phyloP scores from a whole-genome alignment of 2,888 invertebrate species.

The Cinara cedri region DNA sequence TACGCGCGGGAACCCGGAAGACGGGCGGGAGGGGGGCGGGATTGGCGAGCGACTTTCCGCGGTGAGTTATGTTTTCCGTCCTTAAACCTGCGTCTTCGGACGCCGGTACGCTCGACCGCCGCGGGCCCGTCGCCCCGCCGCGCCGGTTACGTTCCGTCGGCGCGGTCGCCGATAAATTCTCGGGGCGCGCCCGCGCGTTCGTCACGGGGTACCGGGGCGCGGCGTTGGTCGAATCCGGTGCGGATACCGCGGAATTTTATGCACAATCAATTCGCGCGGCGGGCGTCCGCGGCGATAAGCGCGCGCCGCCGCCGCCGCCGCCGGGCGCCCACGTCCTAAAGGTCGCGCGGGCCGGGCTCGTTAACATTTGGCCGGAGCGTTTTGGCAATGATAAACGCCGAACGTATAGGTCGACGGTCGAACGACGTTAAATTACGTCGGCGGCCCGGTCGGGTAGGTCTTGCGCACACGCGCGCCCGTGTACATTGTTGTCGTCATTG shows the following conservation, averaged over 20 bases:
- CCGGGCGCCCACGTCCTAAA: no score
- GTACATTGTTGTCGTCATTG: no score
- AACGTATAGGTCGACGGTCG: conserved; percentile 31
- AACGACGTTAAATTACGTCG: conserved; percentile 22
- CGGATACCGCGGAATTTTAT: conserved; percentile 40
- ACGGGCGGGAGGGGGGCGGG: conserved; percentile 28
- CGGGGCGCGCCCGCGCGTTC: neutral
- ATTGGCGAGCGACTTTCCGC: neutral
- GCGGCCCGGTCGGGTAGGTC: no score
- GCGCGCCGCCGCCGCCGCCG: conserved; percentile 27
- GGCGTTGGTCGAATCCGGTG: neutral
- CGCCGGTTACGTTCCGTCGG: no score
- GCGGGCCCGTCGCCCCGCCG: neutral
- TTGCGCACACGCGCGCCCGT: no score
- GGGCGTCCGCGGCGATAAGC: conserved; percentile 20
- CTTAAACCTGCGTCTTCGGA: conserved; percentile 5
- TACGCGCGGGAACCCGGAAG: conserved; percentile 26
- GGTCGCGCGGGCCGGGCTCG: neutral
- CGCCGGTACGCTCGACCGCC: neutral
- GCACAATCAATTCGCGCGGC: conserved; percentile 47
- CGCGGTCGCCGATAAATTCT: conserved; percentile 35
- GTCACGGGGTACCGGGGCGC: neutral
- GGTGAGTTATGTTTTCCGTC: conserved; percentile 43
- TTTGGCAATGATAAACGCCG: conserved; percentile 52
- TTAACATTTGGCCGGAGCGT: conserved; percentile 52